These are phyloP conservation scores for Lepidocolaptes lacrymiger DNA, from an alignment of 2,797 vertebrate species.

Conservation along the genomic window DNA sequence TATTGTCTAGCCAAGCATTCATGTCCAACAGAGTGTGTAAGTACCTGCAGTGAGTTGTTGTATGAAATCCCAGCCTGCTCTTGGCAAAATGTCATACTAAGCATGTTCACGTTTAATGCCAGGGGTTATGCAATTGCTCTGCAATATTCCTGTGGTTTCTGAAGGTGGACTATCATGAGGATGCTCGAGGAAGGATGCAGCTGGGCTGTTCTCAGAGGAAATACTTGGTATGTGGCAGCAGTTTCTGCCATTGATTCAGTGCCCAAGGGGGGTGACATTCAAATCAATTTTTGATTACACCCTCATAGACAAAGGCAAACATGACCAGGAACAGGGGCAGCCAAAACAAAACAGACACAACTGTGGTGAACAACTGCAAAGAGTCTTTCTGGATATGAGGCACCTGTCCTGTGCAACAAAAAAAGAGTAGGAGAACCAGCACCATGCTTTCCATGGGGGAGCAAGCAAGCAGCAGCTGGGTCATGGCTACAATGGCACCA, in stretches of 20 bases:
- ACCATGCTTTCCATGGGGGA: background rate
- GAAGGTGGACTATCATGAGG: background rate
- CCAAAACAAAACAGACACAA: background rate
- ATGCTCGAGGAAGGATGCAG: background rate
- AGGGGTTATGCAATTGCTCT: background rate
- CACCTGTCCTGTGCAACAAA: background rate
- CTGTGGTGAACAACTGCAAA: background rate
- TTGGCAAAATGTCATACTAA: background rate
- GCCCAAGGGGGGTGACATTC: background rate
- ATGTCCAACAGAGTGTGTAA: conserved; percentile 13
- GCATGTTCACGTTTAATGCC: background rate
- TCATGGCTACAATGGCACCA: background rate
- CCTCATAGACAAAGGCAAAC: background rate
- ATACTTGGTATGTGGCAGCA: background rate
- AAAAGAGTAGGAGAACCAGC: background rate
- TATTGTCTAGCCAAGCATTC: background rate
- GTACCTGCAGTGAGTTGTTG: background rate
- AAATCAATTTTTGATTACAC: background rate
- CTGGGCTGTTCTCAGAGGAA: background rate
- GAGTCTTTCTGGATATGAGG: background rate
- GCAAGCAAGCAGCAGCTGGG: accelerated
- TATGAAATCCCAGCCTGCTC: background rate
- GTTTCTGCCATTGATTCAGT: background rate
- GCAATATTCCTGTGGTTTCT: background rate
- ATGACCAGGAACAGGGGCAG: background rate